Conservation (phyloP, 2,797 vertebrate genomes). For the Galago senegalensis region DNA sequence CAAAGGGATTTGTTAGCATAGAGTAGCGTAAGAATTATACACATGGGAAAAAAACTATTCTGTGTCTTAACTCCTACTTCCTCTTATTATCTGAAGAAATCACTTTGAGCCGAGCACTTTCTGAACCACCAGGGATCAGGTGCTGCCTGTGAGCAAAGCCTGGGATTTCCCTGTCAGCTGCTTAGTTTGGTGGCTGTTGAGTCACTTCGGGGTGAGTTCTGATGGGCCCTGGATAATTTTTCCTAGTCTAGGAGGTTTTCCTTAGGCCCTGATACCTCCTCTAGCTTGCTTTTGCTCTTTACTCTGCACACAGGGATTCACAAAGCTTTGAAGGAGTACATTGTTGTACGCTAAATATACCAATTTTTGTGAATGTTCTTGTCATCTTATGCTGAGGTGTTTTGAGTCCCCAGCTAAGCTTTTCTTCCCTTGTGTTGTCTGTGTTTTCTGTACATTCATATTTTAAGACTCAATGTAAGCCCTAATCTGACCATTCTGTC, state of each 20-base stretch:
- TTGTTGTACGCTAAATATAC: background rate
- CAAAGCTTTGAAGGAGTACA: background rate
- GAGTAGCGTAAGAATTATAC: background rate
- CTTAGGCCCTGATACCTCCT: background rate
- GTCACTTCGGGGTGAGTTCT: background rate
- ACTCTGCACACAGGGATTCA: background rate
- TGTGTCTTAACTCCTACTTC: background rate
- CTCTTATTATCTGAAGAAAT: background rate
- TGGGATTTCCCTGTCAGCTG: background rate
- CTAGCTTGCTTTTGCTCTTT: background rate
- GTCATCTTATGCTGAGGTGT: background rate
- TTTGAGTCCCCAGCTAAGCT: background rate
- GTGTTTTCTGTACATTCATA: background rate
- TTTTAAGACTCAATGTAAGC: background rate
- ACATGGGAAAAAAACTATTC: background rate
- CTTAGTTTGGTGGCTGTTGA: background rate
- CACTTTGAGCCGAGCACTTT: background rate
- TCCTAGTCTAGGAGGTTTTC: background rate
- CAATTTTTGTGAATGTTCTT: background rate
- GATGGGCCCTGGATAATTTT: background rate
- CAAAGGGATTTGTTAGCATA: background rate
- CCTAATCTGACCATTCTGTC: background rate
- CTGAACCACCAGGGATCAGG: background rate
- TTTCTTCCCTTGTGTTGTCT: background rate
- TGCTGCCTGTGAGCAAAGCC: background rate